Conservation (phyloP, 1,140 invertebrate genomes). For the Harpegnathos saltator region DNA sequence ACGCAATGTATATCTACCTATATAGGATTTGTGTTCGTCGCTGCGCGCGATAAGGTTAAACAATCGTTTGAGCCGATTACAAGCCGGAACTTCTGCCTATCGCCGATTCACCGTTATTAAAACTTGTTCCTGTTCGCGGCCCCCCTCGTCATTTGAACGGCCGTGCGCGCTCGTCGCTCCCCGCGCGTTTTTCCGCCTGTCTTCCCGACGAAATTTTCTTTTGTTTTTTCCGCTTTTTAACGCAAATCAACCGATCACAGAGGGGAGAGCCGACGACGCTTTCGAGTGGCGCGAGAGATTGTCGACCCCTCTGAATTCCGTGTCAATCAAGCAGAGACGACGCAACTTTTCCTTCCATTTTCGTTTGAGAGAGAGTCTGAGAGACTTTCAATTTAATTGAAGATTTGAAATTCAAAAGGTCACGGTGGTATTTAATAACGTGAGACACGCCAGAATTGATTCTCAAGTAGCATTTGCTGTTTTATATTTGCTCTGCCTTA, state of each 20-base stretch:
- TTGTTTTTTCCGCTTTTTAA: slow-evolving; percentile 13
- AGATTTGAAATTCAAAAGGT: not conserved
- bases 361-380: not conserved
- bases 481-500: not conserved
- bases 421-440: no score
- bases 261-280: not conserved
- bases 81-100: slow-evolving; percentile 44
- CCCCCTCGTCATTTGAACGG: not conserved
- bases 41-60: slow-evolving; percentile 68
- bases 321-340: slow-evolving; percentile 17
- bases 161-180: not conserved
- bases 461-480: not conserved
- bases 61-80: slow-evolving; percentile 52
- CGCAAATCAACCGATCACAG: not conserved
- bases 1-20: slow-evolving; percentile 22
- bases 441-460: no score
- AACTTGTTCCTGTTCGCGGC: not conserved
- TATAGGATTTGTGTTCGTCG: slow-evolving; percentile 61
- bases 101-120: slow-evolving; percentile 37
- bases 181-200: not conserved
- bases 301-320: slow-evolving; percentile 7
- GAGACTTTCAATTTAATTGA: slow-evolving; percentile 10
- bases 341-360: slow-evolving; percentile 11
- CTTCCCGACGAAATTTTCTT: slow-evolving; percentile 11
- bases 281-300: not conserved